A percentile compares a stretch with the other conserved stretches of the same genome.
phyloP scores from a whole-genome alignment of 2,888 invertebrate genomes.

The Microchrysa polita region DNA sequence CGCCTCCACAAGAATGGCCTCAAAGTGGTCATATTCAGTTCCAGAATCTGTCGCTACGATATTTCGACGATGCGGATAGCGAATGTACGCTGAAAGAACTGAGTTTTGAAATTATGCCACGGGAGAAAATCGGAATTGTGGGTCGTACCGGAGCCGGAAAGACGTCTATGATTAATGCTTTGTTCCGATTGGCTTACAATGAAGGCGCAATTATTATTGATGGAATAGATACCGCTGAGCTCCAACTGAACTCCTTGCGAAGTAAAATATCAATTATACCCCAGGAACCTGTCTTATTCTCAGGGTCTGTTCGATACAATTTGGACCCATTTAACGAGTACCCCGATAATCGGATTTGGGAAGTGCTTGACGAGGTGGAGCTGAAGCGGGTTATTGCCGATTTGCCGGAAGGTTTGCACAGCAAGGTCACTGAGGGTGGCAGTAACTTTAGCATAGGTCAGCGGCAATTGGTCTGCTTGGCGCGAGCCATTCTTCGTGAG shows the following conservation, averaged over 20 bases:
- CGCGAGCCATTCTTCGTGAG: slow-evolving; percentile 84
- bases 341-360: not conserved
- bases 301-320: slow-evolving; percentile 87
- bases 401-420: slow-evolving; percentile 69
- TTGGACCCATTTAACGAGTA: slow-evolving; percentile 87
- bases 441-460: slow-evolving; percentile 91
- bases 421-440: slow-evolving; percentile 79
- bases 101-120: slow-evolving; percentile 70
- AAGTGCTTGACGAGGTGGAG: slow-evolving; percentile 76
- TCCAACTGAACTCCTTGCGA: slow-evolving; percentile 81
- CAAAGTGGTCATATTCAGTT: slow-evolving; percentile 75
- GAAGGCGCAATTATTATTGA: slow-evolving; percentile 86
- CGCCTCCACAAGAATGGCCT: slow-evolving; percentile 78
- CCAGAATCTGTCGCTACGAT: slow-evolving; percentile 75
- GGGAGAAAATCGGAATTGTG: slow-evolving; percentile 76
- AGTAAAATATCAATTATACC: slow-evolving; percentile 85
- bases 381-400: slow-evolving; percentile 72
- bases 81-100: slow-evolving; percentile 79
- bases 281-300: slow-evolving; percentile 85
- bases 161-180: slow-evolving; percentile 73
- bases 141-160: slow-evolving; percentile 82
- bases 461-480: slow-evolving; percentile 88
- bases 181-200: slow-evolving; percentile 81
- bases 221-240: slow-evolving; percentile 72
- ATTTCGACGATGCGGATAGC: slow-evolving; percentile 70